Conservation (phyloP, 1,140 invertebrate genomes). For the Heliconius himera region DNA sequence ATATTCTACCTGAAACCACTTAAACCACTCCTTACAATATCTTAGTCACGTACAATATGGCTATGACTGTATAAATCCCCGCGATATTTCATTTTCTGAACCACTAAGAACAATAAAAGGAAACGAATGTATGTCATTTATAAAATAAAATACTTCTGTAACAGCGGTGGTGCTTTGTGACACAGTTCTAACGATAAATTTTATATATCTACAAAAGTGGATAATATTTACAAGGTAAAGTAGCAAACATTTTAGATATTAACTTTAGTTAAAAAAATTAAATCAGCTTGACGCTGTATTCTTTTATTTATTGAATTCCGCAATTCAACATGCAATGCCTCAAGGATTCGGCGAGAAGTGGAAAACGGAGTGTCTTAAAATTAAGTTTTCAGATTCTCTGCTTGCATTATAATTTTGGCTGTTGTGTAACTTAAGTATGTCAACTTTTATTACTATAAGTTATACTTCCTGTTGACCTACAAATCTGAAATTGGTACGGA, state of each 20-base stretch:
- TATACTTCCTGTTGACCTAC: no score
- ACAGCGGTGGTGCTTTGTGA: neutral
- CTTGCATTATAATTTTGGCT: no score
- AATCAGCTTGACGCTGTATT: no score
- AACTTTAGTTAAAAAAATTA: no score
- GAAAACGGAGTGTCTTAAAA: no score
- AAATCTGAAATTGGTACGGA: no score
- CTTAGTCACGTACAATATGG: neutral
- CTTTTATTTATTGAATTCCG: neutral
- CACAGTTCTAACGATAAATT: neutral
- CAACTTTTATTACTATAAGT: no score
- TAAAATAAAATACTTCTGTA: neutral
- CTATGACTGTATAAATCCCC: neutral
- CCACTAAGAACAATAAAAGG: neutral
- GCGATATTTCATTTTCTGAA: slow-evolving; percentile 1
- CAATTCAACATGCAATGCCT: neutral
- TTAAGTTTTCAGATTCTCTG: no score
- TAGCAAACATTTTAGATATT: no score
- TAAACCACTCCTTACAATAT: neutral
- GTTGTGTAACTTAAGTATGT: no score
- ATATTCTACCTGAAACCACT: no score
- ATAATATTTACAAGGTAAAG: no score
- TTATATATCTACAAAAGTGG: neutral
- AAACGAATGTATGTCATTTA: slow-evolving; percentile 5
- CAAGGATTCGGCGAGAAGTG: neutral